Evolutionary conservation across 2,113 vertebrate species (phyloP).

Genomic region (Nothoprocta pentlandii): DNA sequence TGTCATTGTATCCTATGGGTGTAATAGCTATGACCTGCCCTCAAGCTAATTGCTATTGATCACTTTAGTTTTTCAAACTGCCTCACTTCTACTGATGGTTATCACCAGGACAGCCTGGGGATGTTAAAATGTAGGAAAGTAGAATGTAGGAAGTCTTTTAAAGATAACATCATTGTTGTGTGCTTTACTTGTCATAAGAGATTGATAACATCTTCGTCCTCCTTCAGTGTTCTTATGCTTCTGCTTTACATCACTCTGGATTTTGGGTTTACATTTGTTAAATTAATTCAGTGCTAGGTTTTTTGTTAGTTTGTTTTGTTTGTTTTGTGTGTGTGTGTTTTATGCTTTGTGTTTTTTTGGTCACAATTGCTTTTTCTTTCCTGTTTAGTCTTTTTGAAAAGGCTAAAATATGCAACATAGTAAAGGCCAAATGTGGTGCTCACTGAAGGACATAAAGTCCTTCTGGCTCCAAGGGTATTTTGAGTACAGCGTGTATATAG

Average conservation of each 20-base stretch:
- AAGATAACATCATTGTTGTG: conserved; percentile 11
- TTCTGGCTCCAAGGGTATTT: not conserved
- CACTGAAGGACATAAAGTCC: not conserved
- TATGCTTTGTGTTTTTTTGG: no score
- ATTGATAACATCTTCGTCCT: not conserved
- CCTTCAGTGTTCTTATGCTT: conserved; percentile 16
- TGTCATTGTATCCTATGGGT: not conserved
- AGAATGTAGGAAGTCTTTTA: not conserved
- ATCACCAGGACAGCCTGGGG: not conserved
- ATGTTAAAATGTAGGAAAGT: not conserved
- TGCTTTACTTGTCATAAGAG: not conserved
- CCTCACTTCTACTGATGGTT: not conserved
- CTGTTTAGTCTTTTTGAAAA: not conserved
- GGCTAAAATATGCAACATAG: not conserved
- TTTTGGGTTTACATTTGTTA: conserved; percentile 7
- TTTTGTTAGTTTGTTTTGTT: accelerated
- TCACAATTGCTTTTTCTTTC: no score
- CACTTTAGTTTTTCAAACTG: not conserved
- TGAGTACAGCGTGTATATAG: not conserved
- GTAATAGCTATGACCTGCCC: not conserved
- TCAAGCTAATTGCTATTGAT: not conserved
- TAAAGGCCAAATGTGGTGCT: not conserved
- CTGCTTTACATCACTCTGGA: not conserved
- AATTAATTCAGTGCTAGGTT: not conserved
- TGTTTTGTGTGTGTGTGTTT: not conserved